Evolutionary conservation across 2,888 invertebrate species (phyloP), one percentile per base, ranked within the genome.

Genomic region (Spicauda simplicius): DNA sequence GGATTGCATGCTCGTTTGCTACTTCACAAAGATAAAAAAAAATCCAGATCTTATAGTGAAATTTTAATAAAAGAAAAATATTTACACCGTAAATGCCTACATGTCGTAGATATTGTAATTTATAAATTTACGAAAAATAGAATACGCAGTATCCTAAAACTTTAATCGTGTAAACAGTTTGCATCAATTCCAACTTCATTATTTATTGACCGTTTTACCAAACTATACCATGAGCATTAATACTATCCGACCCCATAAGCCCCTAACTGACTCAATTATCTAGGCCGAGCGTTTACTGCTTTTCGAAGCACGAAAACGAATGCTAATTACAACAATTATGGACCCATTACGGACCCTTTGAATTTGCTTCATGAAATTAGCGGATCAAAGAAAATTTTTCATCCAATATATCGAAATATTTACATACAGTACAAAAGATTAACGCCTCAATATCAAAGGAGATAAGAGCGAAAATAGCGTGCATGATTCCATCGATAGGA

Each of bases 311-410:
- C 37, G 59, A 54, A 66, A 66, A 63, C 59, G 58, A 53, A 60
- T 66, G 59, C 54, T 55, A 66, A 66, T 66, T 66, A 66, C 48
- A 48, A 45, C 54, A 66, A 60, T 66, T 66, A 66, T n/a, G 18
- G n/a, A 53, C 18, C 59, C 54, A 66, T 60, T 66, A 60, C 30
- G 19, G 14, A 18, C 59, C 48, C 65, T 59, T 59, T 48, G 64
- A 72, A 68, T 58, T 70, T 70, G 63, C 70, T 63, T 58, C 53
- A 65, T 72, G 61, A 73, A 73, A 74, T 76, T 72, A 73, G 69
- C 72, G 72, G 72, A 79, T 75, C 76, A 74, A 77, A 82, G 74
- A 70, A 74, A 73, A 67, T 70, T 61, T 58, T 62, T 62, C 64
- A 77, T 75, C 74, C 33, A 59, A 14, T 16, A 59, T 50, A 57